Conservation (phyloP, 2,888 invertebrate genomes). For the Acholoe squamosa region DNA sequence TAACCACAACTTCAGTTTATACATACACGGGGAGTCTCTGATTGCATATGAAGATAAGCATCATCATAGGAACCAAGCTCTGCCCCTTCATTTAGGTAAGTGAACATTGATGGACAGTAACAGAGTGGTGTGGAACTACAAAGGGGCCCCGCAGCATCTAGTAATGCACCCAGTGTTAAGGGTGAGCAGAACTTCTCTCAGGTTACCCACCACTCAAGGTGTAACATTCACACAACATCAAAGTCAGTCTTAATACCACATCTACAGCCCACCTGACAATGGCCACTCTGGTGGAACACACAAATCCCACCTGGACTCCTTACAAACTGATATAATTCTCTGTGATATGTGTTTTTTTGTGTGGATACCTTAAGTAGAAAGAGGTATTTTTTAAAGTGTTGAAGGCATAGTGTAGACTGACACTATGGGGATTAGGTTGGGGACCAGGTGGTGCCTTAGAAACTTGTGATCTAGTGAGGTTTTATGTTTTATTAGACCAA, state of each 20-base stretch:
- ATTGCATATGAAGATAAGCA: too few relatives aligned
- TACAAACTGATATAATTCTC: background rate
- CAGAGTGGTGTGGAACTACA: too few relatives aligned
- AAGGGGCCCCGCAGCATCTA: too few relatives aligned
- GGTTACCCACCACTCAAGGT: background rate
- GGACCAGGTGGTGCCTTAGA: background rate
- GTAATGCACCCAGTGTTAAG: too few relatives aligned
- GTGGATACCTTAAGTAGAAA: slow-evolving; percentile 31
- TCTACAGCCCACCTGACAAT: background rate
- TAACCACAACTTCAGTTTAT: too few relatives aligned
- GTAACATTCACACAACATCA: slow-evolving; percentile 26
- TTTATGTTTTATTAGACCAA: too few relatives aligned
- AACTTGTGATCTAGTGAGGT: background rate
- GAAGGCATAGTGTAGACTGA: background rate
- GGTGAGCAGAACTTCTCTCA: background rate
- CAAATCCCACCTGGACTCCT: slow-evolving; percentile 23
- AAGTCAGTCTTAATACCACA: background rate
- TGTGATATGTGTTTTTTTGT: background rate
- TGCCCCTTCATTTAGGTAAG: too few relatives aligned
- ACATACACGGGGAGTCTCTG: too few relatives aligned
- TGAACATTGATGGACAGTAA: too few relatives aligned
- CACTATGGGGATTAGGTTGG: slow-evolving; percentile 5
- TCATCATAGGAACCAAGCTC: too few relatives aligned
- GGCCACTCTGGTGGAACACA: background rate
- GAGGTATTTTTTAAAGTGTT: background rate